phyloP scores from a whole-genome alignment of 2,797 vertebrate genomes.

The Clarias pachynema region DNA sequence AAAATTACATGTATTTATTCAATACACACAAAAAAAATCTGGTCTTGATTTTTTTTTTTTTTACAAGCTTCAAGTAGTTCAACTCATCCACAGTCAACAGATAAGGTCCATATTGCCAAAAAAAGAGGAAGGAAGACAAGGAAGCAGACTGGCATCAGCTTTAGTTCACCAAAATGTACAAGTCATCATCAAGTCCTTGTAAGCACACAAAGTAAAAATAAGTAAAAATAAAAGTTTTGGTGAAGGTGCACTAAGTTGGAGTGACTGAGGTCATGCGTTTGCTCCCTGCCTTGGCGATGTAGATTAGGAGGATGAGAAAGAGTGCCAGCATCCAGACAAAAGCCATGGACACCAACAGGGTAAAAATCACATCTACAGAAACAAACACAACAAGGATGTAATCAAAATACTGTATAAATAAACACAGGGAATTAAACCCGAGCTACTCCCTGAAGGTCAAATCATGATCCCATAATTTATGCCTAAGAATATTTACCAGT shows the following conservation, averaged over 20 bases:
- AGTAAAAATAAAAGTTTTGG: not conserved
- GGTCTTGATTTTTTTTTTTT: not conserved
- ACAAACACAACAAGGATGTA: not conserved
- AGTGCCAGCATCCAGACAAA: conserved; percentile 67
- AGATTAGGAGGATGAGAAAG: conserved; percentile 71
- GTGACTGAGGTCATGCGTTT: conserved; percentile 40
- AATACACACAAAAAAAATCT: not conserved
- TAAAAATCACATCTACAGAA: conserved; percentile 45
- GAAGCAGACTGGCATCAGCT: not conserved
- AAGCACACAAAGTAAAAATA: conserved; percentile 11
- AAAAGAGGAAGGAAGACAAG: not conserved
- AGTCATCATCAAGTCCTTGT: not conserved
- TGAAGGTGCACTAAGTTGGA: conserved; percentile 11
- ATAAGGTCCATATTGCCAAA: not conserved
- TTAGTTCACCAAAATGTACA: not conserved
- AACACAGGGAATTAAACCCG: not conserved
- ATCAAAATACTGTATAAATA: not conserved
- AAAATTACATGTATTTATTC: not conserved
- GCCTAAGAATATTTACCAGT: not conserved
- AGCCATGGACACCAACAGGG: conserved; percentile 66
- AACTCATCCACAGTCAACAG: not conserved
- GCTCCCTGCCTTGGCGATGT: conserved; percentile 67
- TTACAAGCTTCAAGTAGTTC: not conserved
- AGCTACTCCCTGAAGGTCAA: not conserved
- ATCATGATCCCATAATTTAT: not conserved